Percentiles rank a stretch among this genome's conserved stretches.
Conservation (phyloP, 2,888 invertebrate species). For the Entomobrya multifasciata region DNA sequence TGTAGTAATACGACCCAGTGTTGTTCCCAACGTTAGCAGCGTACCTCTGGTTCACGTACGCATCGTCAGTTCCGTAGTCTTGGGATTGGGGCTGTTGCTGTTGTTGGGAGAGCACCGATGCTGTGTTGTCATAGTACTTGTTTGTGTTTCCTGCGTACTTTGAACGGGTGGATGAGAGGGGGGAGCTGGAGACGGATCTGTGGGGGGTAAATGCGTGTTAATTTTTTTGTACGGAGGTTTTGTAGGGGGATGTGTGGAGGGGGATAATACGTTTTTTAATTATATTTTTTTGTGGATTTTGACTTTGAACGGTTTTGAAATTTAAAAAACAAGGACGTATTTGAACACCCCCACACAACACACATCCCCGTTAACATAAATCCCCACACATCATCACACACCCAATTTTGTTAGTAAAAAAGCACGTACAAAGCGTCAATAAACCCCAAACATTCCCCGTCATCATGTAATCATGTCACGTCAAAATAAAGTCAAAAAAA, state of each 20-base stretch:
- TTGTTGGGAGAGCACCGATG: conserved; percentile 10
- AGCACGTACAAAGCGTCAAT: not conserved
- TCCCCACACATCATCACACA: no score
- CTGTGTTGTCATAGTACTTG: conserved; percentile 65
- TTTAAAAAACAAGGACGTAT: no score
- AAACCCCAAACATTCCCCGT: not conserved
- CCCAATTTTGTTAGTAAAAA: not conserved
- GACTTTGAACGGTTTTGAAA: not conserved
- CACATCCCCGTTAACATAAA: not conserved
- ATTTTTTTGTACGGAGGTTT: not conserved
- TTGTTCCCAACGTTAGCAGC: conserved; percentile 74
- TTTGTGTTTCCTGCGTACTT: conserved; percentile 54
- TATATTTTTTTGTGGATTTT: not conserved
- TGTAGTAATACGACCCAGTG: conserved; percentile 47
- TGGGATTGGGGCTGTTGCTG: conserved; percentile 22
- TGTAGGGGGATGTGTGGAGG: no score
- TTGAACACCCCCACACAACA: no score
- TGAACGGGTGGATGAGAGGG: conserved; percentile 2
- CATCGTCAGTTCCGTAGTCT: conserved; percentile 61
- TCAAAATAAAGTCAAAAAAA: not conserved
- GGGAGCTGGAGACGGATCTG: conserved; percentile 47
- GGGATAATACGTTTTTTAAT: no score
- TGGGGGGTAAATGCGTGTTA: no score
- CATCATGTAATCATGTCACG: not conserved
- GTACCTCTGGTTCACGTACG: conserved; percentile 76